Evolutionary conservation across 2,888 invertebrate species (phyloP), one percentile per base, ranked within the genome.

Genomic region (Cephus spinipes): DNA sequence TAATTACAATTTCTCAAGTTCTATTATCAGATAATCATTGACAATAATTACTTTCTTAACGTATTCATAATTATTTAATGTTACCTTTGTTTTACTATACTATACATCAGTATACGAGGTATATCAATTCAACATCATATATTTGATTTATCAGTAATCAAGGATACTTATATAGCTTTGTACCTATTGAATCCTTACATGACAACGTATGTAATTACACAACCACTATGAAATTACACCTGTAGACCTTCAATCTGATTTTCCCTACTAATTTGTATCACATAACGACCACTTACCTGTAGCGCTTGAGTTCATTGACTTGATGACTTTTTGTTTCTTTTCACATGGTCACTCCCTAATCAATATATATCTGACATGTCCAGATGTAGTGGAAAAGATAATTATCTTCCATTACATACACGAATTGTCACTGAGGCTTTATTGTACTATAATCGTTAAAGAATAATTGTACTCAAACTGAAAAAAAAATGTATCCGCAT

Each of bases 201-300:
- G 55, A 9, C 23, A 23, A 55, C 55, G 55, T 55, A 55, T 71
- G 71, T 32, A 71, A 33, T 71, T 71, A 71, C 71, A 33, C 12
- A 33, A 31, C 71, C 33, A 4, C 31, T 71, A 71, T 71, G 71
- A 71, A 71, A 71, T 71, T 71, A 71, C 71, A 71, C 23, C 71
- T 12, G 71, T 33, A 71, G 71, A 15, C 71, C 71, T 71, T 55
- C 23, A 55, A 55, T 55, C 23, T 55, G 23, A 55, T 55, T 55
- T 55, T 55, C 23, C 55, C 55, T 23, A 55, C 55, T 55, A 55
- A 55, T 55, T 55, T 55, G 55, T 55, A 55, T 55, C 71, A 30
- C 30, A 33, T 33, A 11, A 33, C 71, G 15, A 30, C 30, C 33
- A 71, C 33, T 69, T 69, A 31, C n/a, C 30, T 32, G 23, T 71